Conservation (phyloP, 2,888 invertebrate species). For the Mythimna impura region DNA sequence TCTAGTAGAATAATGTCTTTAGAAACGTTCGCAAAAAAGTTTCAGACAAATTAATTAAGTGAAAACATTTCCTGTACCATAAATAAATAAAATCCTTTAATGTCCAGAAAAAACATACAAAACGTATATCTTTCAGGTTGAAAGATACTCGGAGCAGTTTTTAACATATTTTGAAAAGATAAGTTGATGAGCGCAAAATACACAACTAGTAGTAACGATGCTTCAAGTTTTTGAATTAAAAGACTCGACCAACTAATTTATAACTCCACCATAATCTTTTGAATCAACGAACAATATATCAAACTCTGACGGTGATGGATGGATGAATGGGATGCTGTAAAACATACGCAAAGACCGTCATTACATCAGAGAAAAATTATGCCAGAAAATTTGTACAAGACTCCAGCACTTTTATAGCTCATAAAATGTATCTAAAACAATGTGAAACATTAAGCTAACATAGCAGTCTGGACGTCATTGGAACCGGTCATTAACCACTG, state of each 20-base stretch:
- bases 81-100: too few relatives aligned
- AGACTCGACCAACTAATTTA: slow-evolving; percentile 19
- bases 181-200: not conserved
- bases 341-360: slow-evolving; percentile 23
- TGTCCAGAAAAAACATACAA: too few relatives aligned
- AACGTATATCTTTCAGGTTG: not conserved
- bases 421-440: slow-evolving; percentile 48
- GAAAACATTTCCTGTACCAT: not conserved
- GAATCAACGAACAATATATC: slow-evolving; percentile 18
- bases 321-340: slow-evolving; percentile 33
- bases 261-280: slow-evolving; percentile 29
- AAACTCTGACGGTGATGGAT: slow-evolving; percentile 39
- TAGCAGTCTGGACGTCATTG: slow-evolving; percentile 40
- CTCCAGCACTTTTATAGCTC: slow-evolving; percentile 32
- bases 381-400: slow-evolving; percentile 23
- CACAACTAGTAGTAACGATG: not conserved
- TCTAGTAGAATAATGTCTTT: not conserved
- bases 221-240: not conserved
- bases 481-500: slow-evolving; percentile 34
- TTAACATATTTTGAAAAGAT: not conserved
- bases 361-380: slow-evolving; percentile 40
- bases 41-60: too few relatives aligned
- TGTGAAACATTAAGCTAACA: slow-evolving; percentile 23
- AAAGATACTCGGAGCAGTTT: not conserved
- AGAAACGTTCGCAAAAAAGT: not conserved